Conservation (phyloP, 2,888 invertebrate species). For the Cryptocephalus moraei region DNA sequence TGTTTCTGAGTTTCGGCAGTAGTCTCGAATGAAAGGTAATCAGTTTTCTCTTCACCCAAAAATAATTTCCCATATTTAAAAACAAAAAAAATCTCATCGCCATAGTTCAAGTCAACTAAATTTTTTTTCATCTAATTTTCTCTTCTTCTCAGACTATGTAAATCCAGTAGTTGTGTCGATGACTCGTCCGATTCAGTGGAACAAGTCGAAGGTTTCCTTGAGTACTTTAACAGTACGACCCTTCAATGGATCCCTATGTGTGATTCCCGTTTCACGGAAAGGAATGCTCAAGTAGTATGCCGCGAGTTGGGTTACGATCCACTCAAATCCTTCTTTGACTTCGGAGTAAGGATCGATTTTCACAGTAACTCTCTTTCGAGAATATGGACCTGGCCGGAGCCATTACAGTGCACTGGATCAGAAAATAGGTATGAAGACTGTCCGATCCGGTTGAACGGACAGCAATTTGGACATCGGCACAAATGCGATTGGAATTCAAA, state of each 20-base stretch:
- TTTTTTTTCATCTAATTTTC: background rate
- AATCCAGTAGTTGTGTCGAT: conserved; percentile 58
- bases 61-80: background rate
- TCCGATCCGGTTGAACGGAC: conserved; percentile 80
- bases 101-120: background rate
- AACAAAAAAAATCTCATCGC: background rate
- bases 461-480: conserved; percentile 74
- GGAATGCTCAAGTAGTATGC: conserved; percentile 95
- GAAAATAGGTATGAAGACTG: conserved; percentile 73
- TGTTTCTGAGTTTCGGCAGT: too few species aligned
- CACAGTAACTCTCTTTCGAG: conserved; percentile 79
- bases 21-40: too few species aligned
- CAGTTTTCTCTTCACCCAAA: too few species aligned
- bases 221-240: conserved; percentile 91
- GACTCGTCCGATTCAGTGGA: conserved; percentile 39
- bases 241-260: conserved; percentile 96
- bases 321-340: conserved; percentile 78
- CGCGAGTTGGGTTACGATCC: conserved; percentile 84
- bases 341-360: conserved; percentile 76
- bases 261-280: conserved; percentile 88
- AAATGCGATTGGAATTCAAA: conserved; percentile 82
- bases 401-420: conserved; percentile 70
- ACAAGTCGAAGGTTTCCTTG: conserved; percentile 76
- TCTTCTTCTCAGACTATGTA: conserved; percentile 46
- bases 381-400: conserved; percentile 93